Conservation (phyloP, 2,888 invertebrate genomes). For the Megamerina dolium region DNA sequence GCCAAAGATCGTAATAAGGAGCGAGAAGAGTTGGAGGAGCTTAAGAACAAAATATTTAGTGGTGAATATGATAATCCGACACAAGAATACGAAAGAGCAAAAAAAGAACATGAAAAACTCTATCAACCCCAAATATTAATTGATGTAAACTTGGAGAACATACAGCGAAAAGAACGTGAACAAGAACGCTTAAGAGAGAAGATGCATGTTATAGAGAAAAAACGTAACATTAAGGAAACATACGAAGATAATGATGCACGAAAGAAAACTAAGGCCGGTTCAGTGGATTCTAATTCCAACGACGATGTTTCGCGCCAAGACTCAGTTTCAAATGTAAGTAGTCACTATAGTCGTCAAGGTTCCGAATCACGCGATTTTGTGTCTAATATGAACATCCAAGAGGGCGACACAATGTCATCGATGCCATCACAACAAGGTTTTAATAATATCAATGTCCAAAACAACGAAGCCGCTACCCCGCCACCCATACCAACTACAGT, state of each 20-base stretch:
- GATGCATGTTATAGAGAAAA: slow-evolving; percentile 6
- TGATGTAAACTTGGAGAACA: slow-evolving; percentile 59
- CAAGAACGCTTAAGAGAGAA: slow-evolving; percentile 53
- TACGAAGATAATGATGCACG: slow-evolving; percentile 11
- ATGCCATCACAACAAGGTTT: slow-evolving; percentile 29
- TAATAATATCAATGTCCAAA: slow-evolving; percentile 25
- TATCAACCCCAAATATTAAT: slow-evolving; percentile 79
- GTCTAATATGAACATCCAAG: slow-evolving; percentile 24
- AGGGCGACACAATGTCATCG: slow-evolving; percentile 52
- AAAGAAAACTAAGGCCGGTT: slow-evolving; percentile 17
- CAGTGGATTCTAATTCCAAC: slow-evolving; percentile 37
- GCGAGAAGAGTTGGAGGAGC: slow-evolving; percentile 78
- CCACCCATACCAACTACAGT: slow-evolving; percentile 44
- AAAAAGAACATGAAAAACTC: slow-evolving; percentile 72
- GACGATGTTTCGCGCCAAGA: slow-evolving; percentile 64
- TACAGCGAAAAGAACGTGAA: slow-evolving; percentile 58
- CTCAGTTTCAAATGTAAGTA: slow-evolving; percentile 57
- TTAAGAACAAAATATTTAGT: slow-evolving; percentile 69
- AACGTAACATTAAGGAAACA: slow-evolving; percentile 5
- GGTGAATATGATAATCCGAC: slow-evolving; percentile 61
- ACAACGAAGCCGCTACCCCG: slow-evolving; percentile 34
- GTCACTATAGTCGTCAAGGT: slow-evolving; percentile 33
- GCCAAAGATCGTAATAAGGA: slow-evolving; percentile 85
- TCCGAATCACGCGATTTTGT: slow-evolving; percentile 43
- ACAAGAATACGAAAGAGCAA: slow-evolving; percentile 63